Base-by-base conservation (phyloP, 2,797 vertebrate genomes). In the Naso thynnoides region DNA sequence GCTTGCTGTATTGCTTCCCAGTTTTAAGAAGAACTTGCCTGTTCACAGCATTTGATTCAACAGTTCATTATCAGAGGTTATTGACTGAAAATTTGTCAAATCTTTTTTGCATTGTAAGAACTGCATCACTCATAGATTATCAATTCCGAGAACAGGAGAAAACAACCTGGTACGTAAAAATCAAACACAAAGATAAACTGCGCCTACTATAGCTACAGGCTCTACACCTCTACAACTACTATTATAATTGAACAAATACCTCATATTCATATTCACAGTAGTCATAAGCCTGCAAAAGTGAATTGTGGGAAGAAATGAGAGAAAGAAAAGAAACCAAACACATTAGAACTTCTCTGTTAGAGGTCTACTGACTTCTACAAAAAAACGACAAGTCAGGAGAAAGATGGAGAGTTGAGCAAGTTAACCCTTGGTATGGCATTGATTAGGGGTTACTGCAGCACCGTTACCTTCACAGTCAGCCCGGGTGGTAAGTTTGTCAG, bases 391-490 rank as follows among this genome's bases (percentile, higher is more conserved):
- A 47, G 29, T 67, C 47, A 39, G 45, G n/a, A 27, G 58, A 70
- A 84, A 66, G 39, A 42, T 69, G 33, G 24, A 50, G 49, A 69
- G 63, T 47, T 42, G 19, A 56, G 50, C 5, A 72, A 47, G 49
- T 72, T 78, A 82, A 85, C 77, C 76, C 56, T 53, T 39, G 57
- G 81, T 85, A 84, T 91, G 84, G 82, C 62, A 73, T 70, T 86
- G 73, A 89, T 90, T 90, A 87, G 64, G 38, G 77, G 67, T 85
- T 75, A 82, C 55, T 78, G 56, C 64, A 74, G 81, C 68, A 47
- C 61, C 60, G 75, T 88, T 89, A 86, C 85, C 82, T 86, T 81
- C 79, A 78, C 65, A 78, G 85, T 81, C 76, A 52, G 58, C 62
- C 69, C 59, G 52, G 78, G 79, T 52, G 15, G 71, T 54, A 76